Percentiles rank a stretch among this genome's conserved stretches.
phyloP scores from a whole-genome alignment of 2,888 invertebrate genomes.

The Lottia scabra region DNA sequence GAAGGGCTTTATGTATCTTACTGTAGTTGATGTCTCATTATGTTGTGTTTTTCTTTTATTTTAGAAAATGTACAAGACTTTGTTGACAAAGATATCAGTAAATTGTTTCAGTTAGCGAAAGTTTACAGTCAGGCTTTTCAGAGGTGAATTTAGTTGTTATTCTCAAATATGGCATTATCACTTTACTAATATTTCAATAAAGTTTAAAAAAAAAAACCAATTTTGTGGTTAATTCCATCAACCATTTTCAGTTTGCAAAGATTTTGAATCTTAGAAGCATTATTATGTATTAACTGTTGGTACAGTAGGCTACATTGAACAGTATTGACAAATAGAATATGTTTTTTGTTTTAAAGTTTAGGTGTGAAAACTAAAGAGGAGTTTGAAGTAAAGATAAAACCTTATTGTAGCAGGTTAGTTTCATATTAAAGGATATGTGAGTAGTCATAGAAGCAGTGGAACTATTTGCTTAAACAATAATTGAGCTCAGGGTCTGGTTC shows the following conservation, averaged over 20 bases:
- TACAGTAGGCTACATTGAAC: too few species aligned
- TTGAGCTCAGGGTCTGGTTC: too few species aligned
- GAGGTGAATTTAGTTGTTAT: slow-evolving; percentile 30
- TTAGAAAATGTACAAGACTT: slow-evolving; percentile 45
- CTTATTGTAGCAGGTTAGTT: slow-evolving; percentile 34
- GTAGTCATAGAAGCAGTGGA: too few species aligned
- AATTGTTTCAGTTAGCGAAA: slow-evolving; percentile 44
- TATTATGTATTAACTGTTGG: too few species aligned
- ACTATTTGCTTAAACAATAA: too few species aligned
- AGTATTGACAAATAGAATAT: too few species aligned
- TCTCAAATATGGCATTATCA: neutral
- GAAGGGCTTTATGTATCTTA: too few species aligned
- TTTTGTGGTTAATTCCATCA: too few species aligned
- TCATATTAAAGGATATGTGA: neutral
- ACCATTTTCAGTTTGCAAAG: too few species aligned
- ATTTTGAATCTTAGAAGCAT: too few species aligned
- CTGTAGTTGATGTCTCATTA: neutral
- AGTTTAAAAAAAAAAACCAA: too few species aligned
- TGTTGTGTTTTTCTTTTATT: neutral
- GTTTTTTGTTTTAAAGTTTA: slow-evolving; percentile 31
- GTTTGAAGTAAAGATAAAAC: slow-evolving; percentile 32
- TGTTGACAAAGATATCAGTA: slow-evolving; percentile 48
- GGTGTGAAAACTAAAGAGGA: slow-evolving; percentile 36
- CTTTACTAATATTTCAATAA: neutral
- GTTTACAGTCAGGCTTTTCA: slow-evolving; percentile 43